Evolutionary conservation across 2,888 invertebrate genomes (phyloP).

Genomic region (Amaurobius ferox): DNA sequence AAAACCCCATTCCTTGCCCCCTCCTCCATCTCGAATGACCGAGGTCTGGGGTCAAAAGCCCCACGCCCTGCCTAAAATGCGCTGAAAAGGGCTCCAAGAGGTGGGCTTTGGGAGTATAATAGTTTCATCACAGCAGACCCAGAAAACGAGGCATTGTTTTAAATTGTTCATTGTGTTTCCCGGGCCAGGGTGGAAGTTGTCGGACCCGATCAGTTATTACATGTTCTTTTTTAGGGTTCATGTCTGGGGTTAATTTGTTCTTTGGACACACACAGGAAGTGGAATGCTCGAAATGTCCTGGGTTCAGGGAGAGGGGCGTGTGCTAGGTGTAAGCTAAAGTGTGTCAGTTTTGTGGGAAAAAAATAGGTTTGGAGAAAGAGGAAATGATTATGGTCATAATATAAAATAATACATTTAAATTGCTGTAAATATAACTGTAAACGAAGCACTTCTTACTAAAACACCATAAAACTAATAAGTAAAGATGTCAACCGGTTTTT

Average conservation of each 20-base stretch:
- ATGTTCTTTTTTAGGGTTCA: background rate
- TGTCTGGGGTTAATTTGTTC: constrained; percentile 1
- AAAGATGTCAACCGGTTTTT: too few relatives aligned
- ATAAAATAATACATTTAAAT: too few relatives aligned
- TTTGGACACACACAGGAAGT: constrained; percentile 7
- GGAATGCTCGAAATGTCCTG: background rate
- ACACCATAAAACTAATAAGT: too few relatives aligned
- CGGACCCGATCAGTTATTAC: background rate
- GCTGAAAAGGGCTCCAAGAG: background rate
- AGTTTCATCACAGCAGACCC: constrained; percentile 22
- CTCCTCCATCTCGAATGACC: background rate
- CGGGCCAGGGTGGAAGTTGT: background rate
- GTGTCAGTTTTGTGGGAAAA: background rate
- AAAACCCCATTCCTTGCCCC: background rate
- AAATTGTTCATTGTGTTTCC: constrained; percentile 15
- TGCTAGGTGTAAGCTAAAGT: background rate
- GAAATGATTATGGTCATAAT: too few relatives aligned
- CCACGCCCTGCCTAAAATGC: background rate
- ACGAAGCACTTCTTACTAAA: too few relatives aligned
- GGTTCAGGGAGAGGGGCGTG: background rate
- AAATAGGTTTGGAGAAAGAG: too few relatives aligned
- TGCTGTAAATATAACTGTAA: too few relatives aligned
- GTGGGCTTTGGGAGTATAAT: background rate
- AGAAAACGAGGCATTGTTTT: constrained; percentile 24
- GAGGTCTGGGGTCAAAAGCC: constrained; percentile 2